A percentile compares a stretch with the other conserved stretches of the same genome.
phyloP scores from a whole-genome alignment of 2,113 vertebrate species.

The Xyliphius kryptos region DNA sequence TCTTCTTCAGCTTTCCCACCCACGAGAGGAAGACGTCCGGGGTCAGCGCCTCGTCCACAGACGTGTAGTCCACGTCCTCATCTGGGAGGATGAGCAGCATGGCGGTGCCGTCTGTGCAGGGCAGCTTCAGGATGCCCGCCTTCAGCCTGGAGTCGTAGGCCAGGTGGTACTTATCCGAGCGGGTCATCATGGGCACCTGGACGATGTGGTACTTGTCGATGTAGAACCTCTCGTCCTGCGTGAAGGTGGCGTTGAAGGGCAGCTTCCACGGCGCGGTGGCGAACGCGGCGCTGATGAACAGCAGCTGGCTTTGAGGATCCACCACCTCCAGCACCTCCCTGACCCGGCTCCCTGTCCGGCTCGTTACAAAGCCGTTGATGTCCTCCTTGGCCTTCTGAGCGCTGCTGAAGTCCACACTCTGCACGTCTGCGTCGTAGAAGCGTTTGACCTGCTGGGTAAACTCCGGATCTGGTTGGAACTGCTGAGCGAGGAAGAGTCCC shows the following conservation, averaged over 20 bases:
- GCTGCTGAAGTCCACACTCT: conserved; percentile 57
- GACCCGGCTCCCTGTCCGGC: conserved; percentile 60
- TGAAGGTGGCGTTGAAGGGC: conserved; percentile 67
- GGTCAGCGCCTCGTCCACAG: conserved; percentile 74
- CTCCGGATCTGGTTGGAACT: conserved; percentile 51
- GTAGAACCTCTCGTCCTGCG: conserved; percentile 71
- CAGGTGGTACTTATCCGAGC: conserved; percentile 64
- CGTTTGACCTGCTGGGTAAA: conserved; percentile 66
- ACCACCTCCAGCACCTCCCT: conserved; percentile 58
- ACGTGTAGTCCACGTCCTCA: conserved; percentile 64
- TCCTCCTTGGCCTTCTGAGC: conserved; percentile 47
- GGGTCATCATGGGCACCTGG: conserved; percentile 83
- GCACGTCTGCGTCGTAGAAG: conserved; percentile 63
- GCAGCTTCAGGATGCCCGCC: conserved; percentile 75
- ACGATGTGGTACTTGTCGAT: conserved; percentile 72
- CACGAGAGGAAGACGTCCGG: conserved; percentile 70
- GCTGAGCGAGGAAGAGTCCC: conserved; percentile 61
- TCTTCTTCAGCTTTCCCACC: conserved; percentile 71
- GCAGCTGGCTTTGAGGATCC: conserved; percentile 62
- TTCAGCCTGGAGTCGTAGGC: conserved; percentile 70
- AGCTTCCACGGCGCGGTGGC: conserved; percentile 75
- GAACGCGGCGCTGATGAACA: conserved; percentile 65
- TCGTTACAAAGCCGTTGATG: conserved; percentile 66
- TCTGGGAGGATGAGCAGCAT: conserved; percentile 78
- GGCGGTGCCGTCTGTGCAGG: conserved; percentile 68